These are phyloP conservation scores for Tachina lurida DNA, from an alignment of 2,888 invertebrate species.

Conservation along the genomic window DNA sequence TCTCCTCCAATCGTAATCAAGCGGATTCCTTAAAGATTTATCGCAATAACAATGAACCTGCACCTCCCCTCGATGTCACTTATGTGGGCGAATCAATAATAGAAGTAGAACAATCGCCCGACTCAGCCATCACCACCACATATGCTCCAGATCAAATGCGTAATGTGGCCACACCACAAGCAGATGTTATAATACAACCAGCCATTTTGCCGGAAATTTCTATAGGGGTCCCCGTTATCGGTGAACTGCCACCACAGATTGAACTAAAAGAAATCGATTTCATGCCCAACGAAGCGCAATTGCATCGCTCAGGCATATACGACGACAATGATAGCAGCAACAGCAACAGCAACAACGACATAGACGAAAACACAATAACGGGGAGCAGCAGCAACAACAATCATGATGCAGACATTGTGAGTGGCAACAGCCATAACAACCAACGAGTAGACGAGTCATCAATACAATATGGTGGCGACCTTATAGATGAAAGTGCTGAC, in stretches of 20 bases:
- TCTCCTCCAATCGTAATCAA: slow-evolving; percentile 80
- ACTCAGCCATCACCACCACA: slow-evolving; percentile 68
- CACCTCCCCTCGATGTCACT: slow-evolving; percentile 81
- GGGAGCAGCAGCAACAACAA: slow-evolving; percentile 43
- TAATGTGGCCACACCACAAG: slow-evolving; percentile 65
- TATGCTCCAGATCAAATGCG: slow-evolving; percentile 54
- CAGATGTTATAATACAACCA: slow-evolving; percentile 82
- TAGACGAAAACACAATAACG: slow-evolving; percentile 52
- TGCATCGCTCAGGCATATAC: slow-evolving; percentile 72
- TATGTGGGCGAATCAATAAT: slow-evolving; percentile 83
- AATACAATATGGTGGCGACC: slow-evolving; percentile 82
- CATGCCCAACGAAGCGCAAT: slow-evolving; percentile 78
- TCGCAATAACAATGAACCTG: slow-evolving; percentile 74
- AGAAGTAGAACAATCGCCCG: slow-evolving; percentile 80
- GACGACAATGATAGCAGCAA: slow-evolving; percentile 73
- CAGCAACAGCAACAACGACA: slow-evolving; percentile 70
- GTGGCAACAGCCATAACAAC: slow-evolving; percentile 46
- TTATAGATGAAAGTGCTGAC: slow-evolving; percentile 80
- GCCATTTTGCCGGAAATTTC: slow-evolving; percentile 82
- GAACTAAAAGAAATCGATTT: slow-evolving; percentile 83
- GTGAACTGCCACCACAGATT: slow-evolving; percentile 83
- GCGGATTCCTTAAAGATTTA: slow-evolving; percentile 81
- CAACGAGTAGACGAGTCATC: slow-evolving; percentile 79
- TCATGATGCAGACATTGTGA: slow-evolving; percentile 50
- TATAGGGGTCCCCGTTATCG: slow-evolving; percentile 83